phyloP scores from a whole-genome alignment of 1,140 invertebrate species.

The Ceratina calcarata region DNA sequence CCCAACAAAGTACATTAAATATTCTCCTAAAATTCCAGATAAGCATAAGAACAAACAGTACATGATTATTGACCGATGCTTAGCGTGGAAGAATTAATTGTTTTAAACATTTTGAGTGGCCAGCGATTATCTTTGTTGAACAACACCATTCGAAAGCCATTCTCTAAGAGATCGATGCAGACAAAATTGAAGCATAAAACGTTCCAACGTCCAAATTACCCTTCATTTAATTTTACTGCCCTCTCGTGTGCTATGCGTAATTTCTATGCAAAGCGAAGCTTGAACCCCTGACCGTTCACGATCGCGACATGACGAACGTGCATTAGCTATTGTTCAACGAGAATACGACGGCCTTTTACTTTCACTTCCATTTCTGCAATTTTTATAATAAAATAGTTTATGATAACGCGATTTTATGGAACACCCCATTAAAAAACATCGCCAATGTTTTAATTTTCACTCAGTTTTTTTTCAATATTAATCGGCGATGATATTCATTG shows the following conservation, averaged over 20 bases:
- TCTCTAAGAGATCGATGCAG: slow-evolving; percentile 12
- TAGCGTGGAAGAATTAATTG: slow-evolving; percentile 36
- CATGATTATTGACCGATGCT: slow-evolving; percentile 29
- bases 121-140: slow-evolving; percentile 24
- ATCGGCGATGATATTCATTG: too few species aligned
- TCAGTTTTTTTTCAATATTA: too few species aligned
- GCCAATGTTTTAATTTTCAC: too few species aligned
- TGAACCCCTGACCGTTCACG: neutral
- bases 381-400: too few species aligned
- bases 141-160: slow-evolving; percentile 24
- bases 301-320: neutral
- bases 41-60: slow-evolving; percentile 42
- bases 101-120: neutral
- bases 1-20: too few species aligned
- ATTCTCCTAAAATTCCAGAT: too few species aligned
- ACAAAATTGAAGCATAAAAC: slow-evolving; percentile 27
- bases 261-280: slow-evolving; percentile 10
- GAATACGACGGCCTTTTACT: too few species aligned
- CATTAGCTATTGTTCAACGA: neutral
- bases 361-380: too few species aligned
- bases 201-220: neutral
- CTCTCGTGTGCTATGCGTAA: neutral
- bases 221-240: too few species aligned
- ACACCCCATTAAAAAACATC: too few species aligned
- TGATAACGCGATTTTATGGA: too few species aligned